Conservation (phyloP, 2,113 vertebrate species). For the Percopsis transmontana region DNA sequence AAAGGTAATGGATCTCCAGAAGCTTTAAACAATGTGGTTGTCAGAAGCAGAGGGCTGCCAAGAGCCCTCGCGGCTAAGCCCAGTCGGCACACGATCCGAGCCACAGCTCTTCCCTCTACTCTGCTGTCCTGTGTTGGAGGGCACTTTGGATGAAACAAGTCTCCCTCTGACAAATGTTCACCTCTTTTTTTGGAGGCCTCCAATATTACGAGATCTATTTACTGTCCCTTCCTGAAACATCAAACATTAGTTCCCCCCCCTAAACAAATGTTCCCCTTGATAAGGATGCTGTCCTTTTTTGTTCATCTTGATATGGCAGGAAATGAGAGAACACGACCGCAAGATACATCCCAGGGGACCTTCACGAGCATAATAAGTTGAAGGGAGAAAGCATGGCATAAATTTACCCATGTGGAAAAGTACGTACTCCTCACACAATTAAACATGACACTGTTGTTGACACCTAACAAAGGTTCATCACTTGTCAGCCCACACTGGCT, state of each 20-base stretch:
- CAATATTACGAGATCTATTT: not conserved
- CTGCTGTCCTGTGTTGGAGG: slow-evolving; percentile 11
- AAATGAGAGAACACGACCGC: slow-evolving; percentile 36
- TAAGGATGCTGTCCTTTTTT: not conserved
- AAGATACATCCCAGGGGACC: slow-evolving; percentile 52
- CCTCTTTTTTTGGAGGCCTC: no score
- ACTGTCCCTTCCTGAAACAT: slow-evolving; percentile 12
- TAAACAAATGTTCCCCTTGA: not conserved
- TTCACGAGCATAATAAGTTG: slow-evolving; percentile 16
- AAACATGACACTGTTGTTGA: slow-evolving; percentile 52
- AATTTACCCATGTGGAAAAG: slow-evolving; percentile 44
- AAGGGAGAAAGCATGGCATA: slow-evolving; percentile 45
- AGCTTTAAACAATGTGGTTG: slow-evolving; percentile 63
- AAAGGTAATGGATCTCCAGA: slow-evolving; percentile 56
- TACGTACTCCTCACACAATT: slow-evolving; percentile 55
- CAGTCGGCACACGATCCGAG: slow-evolving; percentile 36
- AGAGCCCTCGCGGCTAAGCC: slow-evolving; percentile 41
- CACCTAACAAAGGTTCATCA: slow-evolving; percentile 55
- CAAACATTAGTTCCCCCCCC: slow-evolving; percentile 25
- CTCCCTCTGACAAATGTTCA: not conserved
- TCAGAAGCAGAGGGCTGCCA: slow-evolving; percentile 40
- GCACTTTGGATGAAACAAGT: slow-evolving; percentile 28
- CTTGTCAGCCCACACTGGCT: slow-evolving; percentile 49
- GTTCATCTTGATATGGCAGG: slow-evolving; percentile 11
- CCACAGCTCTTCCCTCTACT: slow-evolving; percentile 22